Evolutionary conservation across 1,140 invertebrate species (phyloP).

Genomic region (Copidosoma floridanum): DNA sequence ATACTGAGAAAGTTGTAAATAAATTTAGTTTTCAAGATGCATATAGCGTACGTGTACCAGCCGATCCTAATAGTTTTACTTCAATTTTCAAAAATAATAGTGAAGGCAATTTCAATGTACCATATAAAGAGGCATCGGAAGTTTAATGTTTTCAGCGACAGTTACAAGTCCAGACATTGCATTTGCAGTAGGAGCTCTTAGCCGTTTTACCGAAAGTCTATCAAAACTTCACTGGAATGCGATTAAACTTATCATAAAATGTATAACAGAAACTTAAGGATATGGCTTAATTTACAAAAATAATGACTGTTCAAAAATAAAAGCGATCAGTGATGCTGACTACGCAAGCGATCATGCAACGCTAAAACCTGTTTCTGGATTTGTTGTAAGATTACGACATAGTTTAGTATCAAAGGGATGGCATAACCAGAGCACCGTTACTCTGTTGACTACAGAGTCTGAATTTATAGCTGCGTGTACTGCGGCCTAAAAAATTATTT

Average conservation of each 20-base stretch:
- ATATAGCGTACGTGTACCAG: not conserved
- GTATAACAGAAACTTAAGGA: not conserved
- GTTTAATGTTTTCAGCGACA: not conserved
- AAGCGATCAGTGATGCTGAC: no score
- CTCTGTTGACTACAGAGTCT: no score
- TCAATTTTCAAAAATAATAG: not conserved
- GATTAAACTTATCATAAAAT: not conserved
- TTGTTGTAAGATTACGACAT: constrained; percentile 21
- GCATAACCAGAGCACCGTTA: no score
- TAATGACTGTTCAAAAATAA: constrained; percentile 12
- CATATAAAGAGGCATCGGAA: not conserved
- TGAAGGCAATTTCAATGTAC: not conserved
- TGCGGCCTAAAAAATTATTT: not conserved
- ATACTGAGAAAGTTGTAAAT: not conserved
- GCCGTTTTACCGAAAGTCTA: not conserved
- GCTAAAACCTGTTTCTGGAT: constrained; percentile 28
- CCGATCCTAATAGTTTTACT: not conserved
- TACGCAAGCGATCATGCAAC: constrained; percentile 28
- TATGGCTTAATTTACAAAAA: not conserved
- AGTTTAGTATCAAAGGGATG: no score
- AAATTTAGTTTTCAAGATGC: not conserved
- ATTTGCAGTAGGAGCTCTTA: not conserved
- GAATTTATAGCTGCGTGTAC: no score
- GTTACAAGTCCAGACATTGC: not conserved
- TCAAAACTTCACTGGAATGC: not conserved